Percentiles rank a stretch among this genome's conserved stretches.
phyloP scores from a whole-genome alignment of 2,888 invertebrate genomes.

The Cotesia congregata region DNA sequence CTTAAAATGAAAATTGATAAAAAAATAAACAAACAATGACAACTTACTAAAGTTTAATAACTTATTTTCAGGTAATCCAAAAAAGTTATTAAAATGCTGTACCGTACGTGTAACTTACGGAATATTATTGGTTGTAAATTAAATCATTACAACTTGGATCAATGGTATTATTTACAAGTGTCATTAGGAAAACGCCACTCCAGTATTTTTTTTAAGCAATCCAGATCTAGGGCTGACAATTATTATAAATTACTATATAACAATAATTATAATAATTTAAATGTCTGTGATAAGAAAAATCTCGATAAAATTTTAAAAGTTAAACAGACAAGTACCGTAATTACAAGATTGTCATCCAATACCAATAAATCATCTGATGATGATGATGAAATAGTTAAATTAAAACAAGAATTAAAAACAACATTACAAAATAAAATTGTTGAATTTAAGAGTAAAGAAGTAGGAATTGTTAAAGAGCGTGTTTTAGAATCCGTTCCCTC shows the following conservation, averaged over 20 bases:
- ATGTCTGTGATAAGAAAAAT: slow-evolving; percentile 49
- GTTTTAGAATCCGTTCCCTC: slow-evolving; percentile 49
- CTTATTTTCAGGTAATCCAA: background rate
- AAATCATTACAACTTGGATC: slow-evolving; percentile 54
- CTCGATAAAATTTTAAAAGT: slow-evolving; percentile 47
- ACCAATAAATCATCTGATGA: slow-evolving; percentile 44
- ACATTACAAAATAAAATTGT: slow-evolving; percentile 55
- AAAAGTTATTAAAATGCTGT: slow-evolving; percentile 57
- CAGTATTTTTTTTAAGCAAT: slow-evolving; percentile 59
- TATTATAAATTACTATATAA: slow-evolving; percentile 51
- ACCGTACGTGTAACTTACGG: slow-evolving; percentile 60
- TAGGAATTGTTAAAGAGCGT: slow-evolving; percentile 64
- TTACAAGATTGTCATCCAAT: slow-evolving; percentile 48
- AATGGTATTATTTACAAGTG: slow-evolving; percentile 58
- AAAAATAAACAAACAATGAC: background rate
- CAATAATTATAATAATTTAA: slow-evolving; percentile 53
- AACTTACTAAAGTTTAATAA: background rate
- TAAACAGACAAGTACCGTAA: slow-evolving; percentile 48
- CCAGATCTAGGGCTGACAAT: slow-evolving; percentile 23
- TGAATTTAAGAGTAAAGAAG: slow-evolving; percentile 58
- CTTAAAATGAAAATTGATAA: background rate
- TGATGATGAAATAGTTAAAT: slow-evolving; percentile 40
- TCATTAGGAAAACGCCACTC: slow-evolving; percentile 56
- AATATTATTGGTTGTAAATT: slow-evolving; percentile 58
- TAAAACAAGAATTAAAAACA: slow-evolving; percentile 39